Conservation (phyloP, 2,888 invertebrate genomes). For the Morinoia aosen region DNA sequence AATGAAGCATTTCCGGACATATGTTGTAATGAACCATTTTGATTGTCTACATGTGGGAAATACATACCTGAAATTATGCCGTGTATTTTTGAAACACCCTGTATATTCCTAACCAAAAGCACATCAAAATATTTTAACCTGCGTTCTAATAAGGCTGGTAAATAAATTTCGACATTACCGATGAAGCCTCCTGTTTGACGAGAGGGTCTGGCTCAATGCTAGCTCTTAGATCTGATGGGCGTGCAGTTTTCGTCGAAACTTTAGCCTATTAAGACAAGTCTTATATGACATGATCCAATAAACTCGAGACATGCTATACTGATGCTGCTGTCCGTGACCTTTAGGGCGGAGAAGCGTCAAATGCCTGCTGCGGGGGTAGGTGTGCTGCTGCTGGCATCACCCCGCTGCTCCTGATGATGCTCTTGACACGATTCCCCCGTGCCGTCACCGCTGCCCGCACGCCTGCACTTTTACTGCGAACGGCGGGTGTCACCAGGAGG, state of each 20-base stretch:
- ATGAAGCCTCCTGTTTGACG: not conserved
- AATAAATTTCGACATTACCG: not conserved
- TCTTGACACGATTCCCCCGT: not conserved
- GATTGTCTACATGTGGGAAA: too few relatives aligned
- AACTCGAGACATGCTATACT: not conserved
- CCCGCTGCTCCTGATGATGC: not conserved
- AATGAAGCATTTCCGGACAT: too few relatives aligned
- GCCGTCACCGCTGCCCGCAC: not conserved
- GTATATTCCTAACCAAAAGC: not conserved
- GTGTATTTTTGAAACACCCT: too few relatives aligned
- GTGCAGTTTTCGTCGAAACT: not conserved
- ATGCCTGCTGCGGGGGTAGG: not conserved
- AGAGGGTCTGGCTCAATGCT: not conserved
- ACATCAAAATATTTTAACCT: not conserved
- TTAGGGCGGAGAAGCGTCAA: not conserved
- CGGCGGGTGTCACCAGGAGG: not conserved
- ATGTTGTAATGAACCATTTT: too few relatives aligned
- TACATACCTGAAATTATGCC: too few relatives aligned
- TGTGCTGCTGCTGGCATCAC: not conserved
- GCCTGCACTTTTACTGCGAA: not conserved
- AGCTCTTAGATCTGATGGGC: not conserved
- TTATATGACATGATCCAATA: not conserved
- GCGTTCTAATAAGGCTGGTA: not conserved
- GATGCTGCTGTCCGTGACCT: not conserved
- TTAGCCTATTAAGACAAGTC: not conserved